Percentiles rank a stretch among this genome's conserved stretches.
Evolutionary conservation across 2,888 invertebrate genomes (phyloP).

Genomic region (Acronicta psi): DNA sequence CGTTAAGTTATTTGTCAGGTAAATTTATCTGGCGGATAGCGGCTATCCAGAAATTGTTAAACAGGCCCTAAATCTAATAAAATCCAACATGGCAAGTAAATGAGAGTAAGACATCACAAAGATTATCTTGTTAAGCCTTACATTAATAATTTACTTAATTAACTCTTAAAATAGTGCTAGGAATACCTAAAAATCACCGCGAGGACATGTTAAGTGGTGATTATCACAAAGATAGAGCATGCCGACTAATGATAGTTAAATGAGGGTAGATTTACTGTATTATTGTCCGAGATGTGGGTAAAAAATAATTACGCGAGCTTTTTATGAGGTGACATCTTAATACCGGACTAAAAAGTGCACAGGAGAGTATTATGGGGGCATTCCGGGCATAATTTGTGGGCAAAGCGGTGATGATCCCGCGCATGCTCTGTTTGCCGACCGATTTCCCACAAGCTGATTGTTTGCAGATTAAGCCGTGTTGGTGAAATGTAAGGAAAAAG

Average conservation of each 20-base stretch:
- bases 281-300: conserved; percentile 60
- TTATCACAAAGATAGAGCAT: conserved; percentile 57
- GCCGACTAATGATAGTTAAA: conserved; percentile 72
- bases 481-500: conserved; percentile 42
- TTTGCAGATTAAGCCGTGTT: conserved; percentile 38
- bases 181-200: conserved; percentile 58
- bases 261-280: conserved; percentile 70
- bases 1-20: too few relatives aligned
- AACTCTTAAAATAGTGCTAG: conserved; percentile 53
- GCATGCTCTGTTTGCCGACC: conserved; percentile 37
- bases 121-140: conserved; percentile 31
- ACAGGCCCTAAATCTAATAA: neutral
- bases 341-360: conserved; percentile 46
- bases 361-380: conserved; percentile 59
- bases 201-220: conserved; percentile 55
- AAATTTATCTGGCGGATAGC: too few relatives aligned
- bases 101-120: conserved; percentile 14
- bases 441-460: conserved; percentile 42
- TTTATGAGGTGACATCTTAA: conserved; percentile 57
- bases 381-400: conserved; percentile 58
- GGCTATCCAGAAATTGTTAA: too few relatives aligned
- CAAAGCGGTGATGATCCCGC: conserved; percentile 48
- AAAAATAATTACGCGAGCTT: conserved; percentile 61
- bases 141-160: conserved; percentile 55
- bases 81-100: conserved; percentile 13